phyloP scores from a whole-genome alignment of 2,888 invertebrate species.

The Hirtodrosophila trivittata region DNA sequence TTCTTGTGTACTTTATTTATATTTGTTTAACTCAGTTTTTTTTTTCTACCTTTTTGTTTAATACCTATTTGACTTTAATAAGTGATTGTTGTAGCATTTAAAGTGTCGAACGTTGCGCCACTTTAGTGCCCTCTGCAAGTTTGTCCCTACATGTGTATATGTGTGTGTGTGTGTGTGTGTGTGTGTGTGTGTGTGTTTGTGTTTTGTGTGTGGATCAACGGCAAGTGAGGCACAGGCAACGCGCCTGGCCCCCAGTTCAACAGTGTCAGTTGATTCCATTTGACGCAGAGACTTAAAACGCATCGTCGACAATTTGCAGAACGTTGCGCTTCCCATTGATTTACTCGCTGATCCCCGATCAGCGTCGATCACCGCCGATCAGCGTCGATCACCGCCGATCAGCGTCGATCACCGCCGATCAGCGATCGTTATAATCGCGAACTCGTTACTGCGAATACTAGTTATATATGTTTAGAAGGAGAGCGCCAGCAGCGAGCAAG shows the following conservation, averaged over 20 bases:
- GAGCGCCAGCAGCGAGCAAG: slow-evolving; percentile 7
- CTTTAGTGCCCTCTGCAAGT: slow-evolving; percentile 21
- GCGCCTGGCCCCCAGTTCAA: slow-evolving; percentile 35
- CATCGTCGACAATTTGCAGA: slow-evolving; percentile 38
- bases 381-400: slow-evolving; percentile 1
- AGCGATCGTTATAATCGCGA: slow-evolving; percentile 8
- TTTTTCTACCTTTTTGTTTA: slow-evolving; percentile 72
- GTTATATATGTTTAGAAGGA: background rate
- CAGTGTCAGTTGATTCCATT: slow-evolving; percentile 44
- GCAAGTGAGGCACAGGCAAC: slow-evolving; percentile 30
- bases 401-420: slow-evolving; percentile 2
- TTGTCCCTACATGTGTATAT: background rate
- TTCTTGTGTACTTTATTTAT: slow-evolving; percentile 71
- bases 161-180: background rate
- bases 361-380: slow-evolving; percentile 1
- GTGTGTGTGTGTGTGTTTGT: slow-evolving; percentile 5
- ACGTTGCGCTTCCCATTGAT: slow-evolving; percentile 1
- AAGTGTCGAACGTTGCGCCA: slow-evolving; percentile 72
- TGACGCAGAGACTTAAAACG: slow-evolving; percentile 52
- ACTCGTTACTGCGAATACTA: slow-evolving; percentile 1
- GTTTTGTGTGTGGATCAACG: slow-evolving; percentile 39
- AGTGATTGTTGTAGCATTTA: slow-evolving; percentile 79
- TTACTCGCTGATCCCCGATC: slow-evolving; percentile 4
- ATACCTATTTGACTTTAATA: slow-evolving; percentile 82
- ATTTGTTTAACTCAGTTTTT: slow-evolving; percentile 66